Percentiles rank a stretch among this genome's conserved stretches.
phyloP scores from a whole-genome alignment of 2,797 vertebrate species.

The Falco peregrinus region DNA sequence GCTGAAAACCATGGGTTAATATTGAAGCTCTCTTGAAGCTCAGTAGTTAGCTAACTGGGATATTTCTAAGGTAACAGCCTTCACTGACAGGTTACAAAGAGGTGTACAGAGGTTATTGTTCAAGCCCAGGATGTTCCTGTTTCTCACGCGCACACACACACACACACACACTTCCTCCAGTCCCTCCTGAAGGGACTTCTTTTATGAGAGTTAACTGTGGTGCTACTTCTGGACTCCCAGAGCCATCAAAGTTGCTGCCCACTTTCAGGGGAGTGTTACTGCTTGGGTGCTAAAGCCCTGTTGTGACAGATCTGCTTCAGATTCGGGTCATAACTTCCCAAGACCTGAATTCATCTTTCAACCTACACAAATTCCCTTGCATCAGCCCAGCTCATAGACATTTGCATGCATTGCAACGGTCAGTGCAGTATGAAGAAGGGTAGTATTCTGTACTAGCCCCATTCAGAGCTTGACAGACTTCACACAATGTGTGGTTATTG shows the following conservation, averaged over 20 bases:
- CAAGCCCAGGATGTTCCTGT: background rate
- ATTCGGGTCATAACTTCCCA: background rate
- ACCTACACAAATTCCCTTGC: background rate
- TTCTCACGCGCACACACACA: background rate
- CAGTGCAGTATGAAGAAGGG: background rate
- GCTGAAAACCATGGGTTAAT: background rate
- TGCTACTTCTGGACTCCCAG: background rate
- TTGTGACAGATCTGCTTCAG: background rate
- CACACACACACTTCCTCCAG: background rate
- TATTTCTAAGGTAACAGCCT: background rate
- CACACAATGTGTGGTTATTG: background rate
- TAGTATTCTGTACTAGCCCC: background rate
- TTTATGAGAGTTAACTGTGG: background rate
- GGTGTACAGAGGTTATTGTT: background rate
- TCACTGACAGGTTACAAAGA: background rate
- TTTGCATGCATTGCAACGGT: background rate
- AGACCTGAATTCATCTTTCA: background rate
- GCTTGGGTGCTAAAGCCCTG: background rate
- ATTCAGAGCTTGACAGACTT: background rate
- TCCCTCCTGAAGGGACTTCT: background rate
- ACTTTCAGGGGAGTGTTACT: accelerated
- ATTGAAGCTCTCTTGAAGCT: background rate
- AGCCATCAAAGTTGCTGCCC: background rate
- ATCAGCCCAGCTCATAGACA: background rate
- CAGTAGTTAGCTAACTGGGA: background rate